phyloP scores from a whole-genome alignment of 2,113 vertebrate genomes.

The Menura novaehollandiae region DNA sequence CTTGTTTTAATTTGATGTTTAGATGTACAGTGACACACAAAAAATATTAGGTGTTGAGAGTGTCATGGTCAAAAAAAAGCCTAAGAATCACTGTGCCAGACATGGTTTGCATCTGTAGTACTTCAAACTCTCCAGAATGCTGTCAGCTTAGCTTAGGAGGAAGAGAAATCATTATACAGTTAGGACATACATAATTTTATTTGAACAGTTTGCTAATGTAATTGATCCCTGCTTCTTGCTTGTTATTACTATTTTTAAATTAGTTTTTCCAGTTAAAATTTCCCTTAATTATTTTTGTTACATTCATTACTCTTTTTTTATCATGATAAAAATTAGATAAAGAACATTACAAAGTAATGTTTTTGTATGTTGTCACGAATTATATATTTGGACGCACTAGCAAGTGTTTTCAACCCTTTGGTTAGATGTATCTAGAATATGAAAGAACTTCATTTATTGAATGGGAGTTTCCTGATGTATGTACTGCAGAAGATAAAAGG shows the following conservation, averaged over 20 bases:
- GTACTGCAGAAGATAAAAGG: background rate
- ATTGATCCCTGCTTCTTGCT: background rate
- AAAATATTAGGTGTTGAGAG: background rate
- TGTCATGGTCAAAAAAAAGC: background rate
- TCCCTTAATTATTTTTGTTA: background rate
- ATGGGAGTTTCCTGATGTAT: background rate
- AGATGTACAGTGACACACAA: background rate
- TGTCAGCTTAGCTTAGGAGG: background rate
- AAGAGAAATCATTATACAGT: background rate
- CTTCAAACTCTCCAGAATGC: background rate
- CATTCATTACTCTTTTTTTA: background rate
- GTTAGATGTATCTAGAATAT: constrained; percentile 52
- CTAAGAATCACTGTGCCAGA: background rate
- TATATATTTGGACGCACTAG: background rate
- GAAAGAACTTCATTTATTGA: constrained; percentile 16
- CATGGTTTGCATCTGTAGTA: background rate
- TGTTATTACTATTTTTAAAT: background rate
- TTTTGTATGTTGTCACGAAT: background rate
- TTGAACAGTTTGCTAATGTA: background rate
- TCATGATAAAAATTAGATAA: background rate
- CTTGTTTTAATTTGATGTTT: background rate
- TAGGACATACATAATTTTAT: constrained; percentile 1
- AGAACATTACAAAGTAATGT: background rate
- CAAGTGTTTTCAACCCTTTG: background rate
- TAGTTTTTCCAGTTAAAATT: background rate